Conservation (phyloP, 2,888 invertebrate species). For the Dolichomitus sp. region DNA sequence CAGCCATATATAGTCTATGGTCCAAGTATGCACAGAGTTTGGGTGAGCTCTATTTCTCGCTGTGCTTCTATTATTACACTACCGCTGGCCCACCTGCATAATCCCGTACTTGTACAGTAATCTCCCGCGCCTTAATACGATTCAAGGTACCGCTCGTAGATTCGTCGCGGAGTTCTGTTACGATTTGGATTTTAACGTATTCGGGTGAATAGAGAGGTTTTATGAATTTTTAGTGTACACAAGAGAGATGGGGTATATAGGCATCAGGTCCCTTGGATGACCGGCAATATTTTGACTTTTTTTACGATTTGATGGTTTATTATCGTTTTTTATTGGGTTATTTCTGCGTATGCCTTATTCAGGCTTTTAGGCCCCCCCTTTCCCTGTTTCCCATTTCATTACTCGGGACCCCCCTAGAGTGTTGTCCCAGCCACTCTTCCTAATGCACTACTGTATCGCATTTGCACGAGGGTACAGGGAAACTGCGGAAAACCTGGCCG, state of each 20-base stretch:
- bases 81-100: conserved; percentile 62
- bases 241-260: no score
- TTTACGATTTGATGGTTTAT: no score
- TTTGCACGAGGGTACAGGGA: no score
- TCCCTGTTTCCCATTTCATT: no score
- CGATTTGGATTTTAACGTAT: conserved; percentile 45
- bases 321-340: no score
- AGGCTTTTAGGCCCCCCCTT: no score
- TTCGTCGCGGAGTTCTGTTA: conserved; percentile 26
- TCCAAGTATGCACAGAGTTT: conserved; percentile 52
- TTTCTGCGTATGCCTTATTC: no score
- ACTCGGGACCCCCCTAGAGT: no score
- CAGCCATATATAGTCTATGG: conserved; percentile 34
- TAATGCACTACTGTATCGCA: no score
- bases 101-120: conserved; percentile 67
- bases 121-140: conserved; percentile 67
- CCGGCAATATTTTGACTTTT: not conserved
- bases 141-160: conserved; percentile 55
- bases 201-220: conserved; percentile 34
- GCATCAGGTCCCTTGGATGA: no score
- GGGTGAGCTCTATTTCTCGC: conserved; percentile 40
- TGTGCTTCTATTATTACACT: conserved; percentile 20
- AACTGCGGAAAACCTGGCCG: no score
- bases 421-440: no score
- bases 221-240: not conserved